Evolutionary conservation across 2,888 invertebrate genomes (phyloP).

Genomic region (Eugnorisma glareosa): DNA sequence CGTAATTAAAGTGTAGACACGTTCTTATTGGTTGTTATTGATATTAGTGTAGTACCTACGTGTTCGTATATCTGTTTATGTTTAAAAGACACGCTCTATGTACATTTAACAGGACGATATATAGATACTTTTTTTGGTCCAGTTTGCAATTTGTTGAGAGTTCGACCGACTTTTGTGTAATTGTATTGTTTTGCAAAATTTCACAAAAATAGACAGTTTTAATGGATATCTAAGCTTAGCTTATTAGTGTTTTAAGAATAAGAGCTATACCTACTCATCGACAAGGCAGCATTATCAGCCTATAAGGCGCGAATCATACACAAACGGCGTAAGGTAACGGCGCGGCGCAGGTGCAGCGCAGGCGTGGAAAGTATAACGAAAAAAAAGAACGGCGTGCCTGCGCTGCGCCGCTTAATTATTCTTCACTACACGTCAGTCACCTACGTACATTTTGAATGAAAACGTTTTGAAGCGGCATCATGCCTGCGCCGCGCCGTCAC

Average conservation of each 20-base stretch:
- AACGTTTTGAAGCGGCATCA: no score
- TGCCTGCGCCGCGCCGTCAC: no score
- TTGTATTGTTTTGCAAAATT: neutral
- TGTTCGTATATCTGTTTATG: neutral
- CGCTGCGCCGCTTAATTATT: no score
- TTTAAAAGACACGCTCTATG: neutral
- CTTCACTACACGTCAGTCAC: no score
- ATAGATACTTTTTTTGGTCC: neutral
- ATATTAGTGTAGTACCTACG: neutral
- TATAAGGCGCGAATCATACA: no score
- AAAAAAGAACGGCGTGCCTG: no score
- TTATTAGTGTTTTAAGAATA: neutral
- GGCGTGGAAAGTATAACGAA: no score
- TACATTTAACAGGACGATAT: neutral
- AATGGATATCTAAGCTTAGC: neutral
- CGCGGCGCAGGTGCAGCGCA: no score
- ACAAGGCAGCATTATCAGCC: neutral
- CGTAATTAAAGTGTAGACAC: conserved; percentile 32
- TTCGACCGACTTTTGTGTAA: neutral
- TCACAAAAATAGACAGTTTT: neutral
- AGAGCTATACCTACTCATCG: neutral
- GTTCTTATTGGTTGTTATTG: conserved; percentile 31
- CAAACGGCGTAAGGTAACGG: no score
- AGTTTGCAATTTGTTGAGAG: neutral
- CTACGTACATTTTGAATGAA: no score